Evolutionary conservation across 2,888 invertebrate species (phyloP).

Genomic region (Spisula solida): DNA sequence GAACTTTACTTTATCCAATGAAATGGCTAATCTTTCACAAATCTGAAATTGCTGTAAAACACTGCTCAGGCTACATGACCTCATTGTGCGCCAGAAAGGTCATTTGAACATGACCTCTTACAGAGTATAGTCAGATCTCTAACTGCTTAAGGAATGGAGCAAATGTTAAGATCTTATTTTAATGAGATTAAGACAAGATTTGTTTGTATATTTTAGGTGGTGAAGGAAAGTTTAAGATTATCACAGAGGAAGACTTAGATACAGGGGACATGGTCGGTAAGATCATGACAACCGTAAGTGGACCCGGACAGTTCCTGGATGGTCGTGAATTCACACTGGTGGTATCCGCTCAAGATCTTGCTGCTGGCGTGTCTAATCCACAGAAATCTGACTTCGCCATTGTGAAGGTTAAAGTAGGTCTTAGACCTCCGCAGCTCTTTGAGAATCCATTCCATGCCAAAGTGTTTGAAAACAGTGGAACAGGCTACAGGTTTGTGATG

Average conservation of each 20-base stretch:
- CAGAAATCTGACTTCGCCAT: slow-evolving; percentile 83
- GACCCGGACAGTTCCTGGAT: slow-evolving; percentile 77
- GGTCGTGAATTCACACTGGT: slow-evolving; percentile 99
- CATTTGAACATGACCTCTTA: too few relatives aligned
- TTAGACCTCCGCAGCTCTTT: slow-evolving; percentile 98
- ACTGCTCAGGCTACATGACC: too few relatives aligned
- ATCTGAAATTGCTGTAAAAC: too few relatives aligned
- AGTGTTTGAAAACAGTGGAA: slow-evolving; percentile 98
- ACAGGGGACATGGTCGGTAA: slow-evolving; percentile 77
- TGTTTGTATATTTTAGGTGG: slow-evolving; percentile 87
- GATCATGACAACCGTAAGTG: slow-evolving; percentile 75
- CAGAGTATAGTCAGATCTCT: too few relatives aligned
- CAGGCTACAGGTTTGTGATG: slow-evolving; percentile 95
- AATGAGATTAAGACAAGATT: too few relatives aligned
- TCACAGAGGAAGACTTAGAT: slow-evolving; percentile 90
- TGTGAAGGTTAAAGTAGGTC: slow-evolving; percentile 95
- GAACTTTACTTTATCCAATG: too few relatives aligned
- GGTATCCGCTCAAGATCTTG: slow-evolving; percentile 92
- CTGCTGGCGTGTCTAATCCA: slow-evolving; percentile 56
- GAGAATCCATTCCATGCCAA: slow-evolving; percentile 97
- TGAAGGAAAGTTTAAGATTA: slow-evolving; percentile 95
- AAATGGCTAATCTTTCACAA: too few relatives aligned
- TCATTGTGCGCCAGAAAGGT: too few relatives aligned
- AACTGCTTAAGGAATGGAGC: too few relatives aligned
- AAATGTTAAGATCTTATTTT: too few relatives aligned